Evolutionary conservation across 1,140 invertebrate genomes (phyloP), one percentile per base, ranked within the genome.

Genomic region (Danaus plexippus): DNA sequence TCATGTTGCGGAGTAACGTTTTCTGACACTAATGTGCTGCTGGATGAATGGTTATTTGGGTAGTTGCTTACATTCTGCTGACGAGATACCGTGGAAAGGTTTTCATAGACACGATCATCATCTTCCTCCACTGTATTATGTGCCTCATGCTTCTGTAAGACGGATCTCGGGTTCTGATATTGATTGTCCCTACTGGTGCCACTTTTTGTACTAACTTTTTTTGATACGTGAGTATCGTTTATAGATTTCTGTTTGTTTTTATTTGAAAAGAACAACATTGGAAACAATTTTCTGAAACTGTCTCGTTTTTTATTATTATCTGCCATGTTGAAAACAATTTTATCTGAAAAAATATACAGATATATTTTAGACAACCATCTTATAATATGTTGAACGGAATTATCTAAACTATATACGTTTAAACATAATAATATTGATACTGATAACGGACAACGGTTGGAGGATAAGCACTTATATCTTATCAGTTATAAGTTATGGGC

Each of bases 11-110:
- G 8, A 52, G 67, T 75, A 12, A 70, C 53, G 56, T 77, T 84
- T 54, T 84, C 77, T 41, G 82, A 85, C n/a, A 85, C 77, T 57
- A 84, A 67, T 40, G 77, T 84, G 50, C 75, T 86, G 54, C 73
- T 77, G n/a, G 80, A 84, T 11, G 80, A 84, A 63, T 77, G 61
- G 60, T 77, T 73, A 59, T 70, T 80, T 22, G 65, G 55, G 11
- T 51, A 63, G 47, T 72, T 54, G 44, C 60, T 71, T 67, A 70
- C 55, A 46, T 49, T 61, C 18, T 61, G 63, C 51, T 47, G 44
- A 50, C 52, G 61, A 55, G 66, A 64, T 1, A 60, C 15, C 13
- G 67, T 54, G 47, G 75, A 65, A 55, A 86, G 62, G 56, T 86
- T 84, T 75, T 86, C 83, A 67, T 86, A 86, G 55, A 84, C 75